Conservation (phyloP, 2,113 vertebrate genomes). For the Glareola pratincola region DNA sequence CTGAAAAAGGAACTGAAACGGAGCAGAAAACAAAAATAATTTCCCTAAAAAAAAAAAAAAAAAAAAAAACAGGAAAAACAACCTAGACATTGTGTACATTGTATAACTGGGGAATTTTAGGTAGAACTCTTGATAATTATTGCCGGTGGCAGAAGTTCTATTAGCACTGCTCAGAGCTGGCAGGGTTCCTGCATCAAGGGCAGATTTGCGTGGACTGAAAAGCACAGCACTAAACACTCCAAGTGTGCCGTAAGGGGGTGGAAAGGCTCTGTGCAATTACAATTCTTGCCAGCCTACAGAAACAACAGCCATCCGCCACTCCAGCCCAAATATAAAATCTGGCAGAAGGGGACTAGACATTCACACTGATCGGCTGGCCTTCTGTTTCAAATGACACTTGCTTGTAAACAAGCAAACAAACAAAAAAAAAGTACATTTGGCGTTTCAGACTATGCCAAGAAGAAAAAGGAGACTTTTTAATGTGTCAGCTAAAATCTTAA, state of each 20-base stretch:
- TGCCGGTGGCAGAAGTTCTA: neutral
- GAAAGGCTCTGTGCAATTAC: neutral
- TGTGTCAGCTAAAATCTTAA: neutral
- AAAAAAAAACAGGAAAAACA: neutral
- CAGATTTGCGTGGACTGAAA: neutral
- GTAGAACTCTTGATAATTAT: neutral
- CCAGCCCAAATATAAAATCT: conserved; percentile 16
- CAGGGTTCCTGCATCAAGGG: neutral
- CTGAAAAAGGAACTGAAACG: neutral
- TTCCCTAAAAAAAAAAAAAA: neutral
- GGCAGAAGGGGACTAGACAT: conserved; percentile 8
- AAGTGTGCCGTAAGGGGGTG: neutral
- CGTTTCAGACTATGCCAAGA: neutral
- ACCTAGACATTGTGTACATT: neutral
- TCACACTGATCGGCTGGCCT: neutral
- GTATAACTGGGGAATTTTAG: neutral
- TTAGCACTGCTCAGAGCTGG: neutral
- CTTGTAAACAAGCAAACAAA: conserved; percentile 35
- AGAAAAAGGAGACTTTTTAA: neutral
- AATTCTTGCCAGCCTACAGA: neutral
- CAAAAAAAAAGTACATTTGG: neutral
- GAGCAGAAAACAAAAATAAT: neutral
- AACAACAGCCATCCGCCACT: neutral
- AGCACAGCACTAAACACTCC: neutral
- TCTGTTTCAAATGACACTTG: conserved; percentile 14